phyloP scores from a whole-genome alignment of 2,888 invertebrate species.

The Drosophila helvetica region DNA sequence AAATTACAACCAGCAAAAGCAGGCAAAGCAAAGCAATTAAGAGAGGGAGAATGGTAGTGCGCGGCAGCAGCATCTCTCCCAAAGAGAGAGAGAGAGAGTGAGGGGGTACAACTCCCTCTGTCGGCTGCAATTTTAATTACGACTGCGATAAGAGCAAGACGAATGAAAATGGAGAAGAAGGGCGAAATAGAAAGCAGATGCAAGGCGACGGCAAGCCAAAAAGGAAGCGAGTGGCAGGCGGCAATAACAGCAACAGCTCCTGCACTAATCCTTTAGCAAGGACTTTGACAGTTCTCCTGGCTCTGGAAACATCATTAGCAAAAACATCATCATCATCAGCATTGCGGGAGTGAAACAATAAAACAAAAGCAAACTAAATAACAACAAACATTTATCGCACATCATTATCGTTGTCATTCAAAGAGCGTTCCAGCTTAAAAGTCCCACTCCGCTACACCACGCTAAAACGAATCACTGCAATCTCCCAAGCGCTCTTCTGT shows the following conservation, averaged over 20 bases:
- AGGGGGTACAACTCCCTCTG: slow-evolving; percentile 11
- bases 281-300: slow-evolving; percentile 53
- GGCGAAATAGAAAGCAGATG: background rate
- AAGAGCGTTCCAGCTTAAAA: slow-evolving; percentile 60
- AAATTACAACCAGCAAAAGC: slow-evolving; percentile 42
- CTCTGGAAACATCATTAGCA: slow-evolving; percentile 31
- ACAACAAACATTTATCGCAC: slow-evolving; percentile 74
- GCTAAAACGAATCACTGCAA: background rate
- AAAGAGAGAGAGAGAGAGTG: background rate
- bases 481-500: background rate
- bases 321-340: slow-evolving; percentile 66
- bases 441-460: background rate
- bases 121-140: slow-evolving; percentile 61
- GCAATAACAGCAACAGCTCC: slow-evolving; percentile 14
- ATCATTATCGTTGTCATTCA: slow-evolving; percentile 78
- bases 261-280: slow-evolving; percentile 57
- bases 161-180: slow-evolving; percentile 14
- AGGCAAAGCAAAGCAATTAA: slow-evolving; percentile 43
- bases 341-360: slow-evolving; percentile 44
- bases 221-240: background rate
- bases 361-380: slow-evolving; percentile 56
- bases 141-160: slow-evolving; percentile 29
- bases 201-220: background rate
- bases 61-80: background rate
- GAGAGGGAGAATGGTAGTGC: slow-evolving; percentile 3